A percentile compares a stretch with the other conserved stretches of the same genome.
These are phyloP conservation scores for Cinclus cinclus DNA, from an alignment of 2,113 vertebrate genomes.

Conservation along the genomic window DNA sequence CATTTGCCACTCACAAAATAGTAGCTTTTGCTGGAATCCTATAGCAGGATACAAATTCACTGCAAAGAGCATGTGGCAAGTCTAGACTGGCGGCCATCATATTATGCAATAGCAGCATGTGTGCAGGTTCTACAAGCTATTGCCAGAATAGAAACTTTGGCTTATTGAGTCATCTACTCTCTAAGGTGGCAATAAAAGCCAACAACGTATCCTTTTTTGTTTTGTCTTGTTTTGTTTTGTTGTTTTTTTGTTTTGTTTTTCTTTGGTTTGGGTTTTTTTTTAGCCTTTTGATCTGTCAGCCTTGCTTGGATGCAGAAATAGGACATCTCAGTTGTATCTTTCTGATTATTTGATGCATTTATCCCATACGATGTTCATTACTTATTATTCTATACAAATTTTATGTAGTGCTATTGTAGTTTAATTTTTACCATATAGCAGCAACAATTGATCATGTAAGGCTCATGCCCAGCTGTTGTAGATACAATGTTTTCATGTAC, in stretches of 20 bases:
- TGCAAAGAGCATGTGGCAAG: not conserved
- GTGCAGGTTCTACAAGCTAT: not conserved
- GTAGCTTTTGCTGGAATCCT: slow-evolving; percentile 39
- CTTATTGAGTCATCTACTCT: not conserved
- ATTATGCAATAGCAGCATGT: not conserved
- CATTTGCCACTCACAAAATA: slow-evolving; percentile 19
- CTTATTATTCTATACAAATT: not conserved
- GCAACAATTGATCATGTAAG: not conserved
- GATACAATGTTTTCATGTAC: not conserved
- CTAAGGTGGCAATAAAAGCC: not conserved
- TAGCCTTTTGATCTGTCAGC: not conserved
- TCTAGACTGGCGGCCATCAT: not conserved
- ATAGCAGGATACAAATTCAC: not conserved
- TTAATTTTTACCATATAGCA: not conserved
- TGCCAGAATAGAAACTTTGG: not conserved
- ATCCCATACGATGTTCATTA: not conserved
- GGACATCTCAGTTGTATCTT: not conserved
- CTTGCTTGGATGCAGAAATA: not conserved
- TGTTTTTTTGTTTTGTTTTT: no score
- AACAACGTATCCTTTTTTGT: not conserved
- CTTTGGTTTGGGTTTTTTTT: not conserved
- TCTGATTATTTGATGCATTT: not conserved
- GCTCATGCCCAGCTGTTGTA: not conserved
- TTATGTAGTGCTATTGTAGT: not conserved
- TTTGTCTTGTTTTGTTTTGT: no score